These are phyloP conservation scores for Ammospiza nelsoni DNA, from an alignment of 2,113 vertebrate species.

Conservation along the genomic window DNA sequence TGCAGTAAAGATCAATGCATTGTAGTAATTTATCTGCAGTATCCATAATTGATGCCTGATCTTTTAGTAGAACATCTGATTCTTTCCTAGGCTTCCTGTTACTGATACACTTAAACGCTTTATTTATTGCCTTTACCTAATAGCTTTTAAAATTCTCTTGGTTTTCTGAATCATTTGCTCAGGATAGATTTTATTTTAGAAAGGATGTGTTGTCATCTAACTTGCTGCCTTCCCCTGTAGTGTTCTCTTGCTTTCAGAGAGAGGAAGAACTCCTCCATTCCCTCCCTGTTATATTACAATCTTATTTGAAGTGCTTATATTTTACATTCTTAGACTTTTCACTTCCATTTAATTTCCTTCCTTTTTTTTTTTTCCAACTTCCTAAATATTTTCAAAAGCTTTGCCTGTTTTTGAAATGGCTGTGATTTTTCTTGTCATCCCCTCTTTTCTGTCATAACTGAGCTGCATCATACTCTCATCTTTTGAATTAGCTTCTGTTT, in stretches of 20 bases:
- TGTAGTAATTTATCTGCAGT: conserved; percentile 19
- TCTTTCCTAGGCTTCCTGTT: conserved; percentile 46
- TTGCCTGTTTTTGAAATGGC: not conserved
- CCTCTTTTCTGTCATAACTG: not conserved
- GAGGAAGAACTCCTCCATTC: not conserved
- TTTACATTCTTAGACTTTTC: not conserved
- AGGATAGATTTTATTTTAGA: not conserved
- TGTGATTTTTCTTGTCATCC: not conserved
- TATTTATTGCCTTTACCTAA: conserved; percentile 46
- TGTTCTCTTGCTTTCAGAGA: not conserved
- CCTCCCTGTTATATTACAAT: not conserved
- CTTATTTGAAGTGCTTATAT: not conserved
- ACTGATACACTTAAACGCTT: conserved; percentile 31
- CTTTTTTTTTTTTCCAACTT: not conserved
- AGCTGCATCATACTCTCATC: not conserved
- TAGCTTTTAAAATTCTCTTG: conserved; percentile 38
- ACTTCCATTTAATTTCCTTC: not conserved
- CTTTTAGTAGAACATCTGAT: conserved; percentile 29
- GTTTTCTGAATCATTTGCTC: conserved; percentile 23
- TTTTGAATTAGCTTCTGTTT: conserved; percentile 2
- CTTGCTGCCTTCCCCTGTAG: not conserved
- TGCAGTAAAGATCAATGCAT: conserved; percentile 19
- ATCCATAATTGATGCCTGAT: conserved; percentile 49
- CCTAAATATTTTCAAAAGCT: not conserved
- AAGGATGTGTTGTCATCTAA: not conserved